Conservation (phyloP, 2,113 vertebrate species). For the Aegotheles bennettii region DNA sequence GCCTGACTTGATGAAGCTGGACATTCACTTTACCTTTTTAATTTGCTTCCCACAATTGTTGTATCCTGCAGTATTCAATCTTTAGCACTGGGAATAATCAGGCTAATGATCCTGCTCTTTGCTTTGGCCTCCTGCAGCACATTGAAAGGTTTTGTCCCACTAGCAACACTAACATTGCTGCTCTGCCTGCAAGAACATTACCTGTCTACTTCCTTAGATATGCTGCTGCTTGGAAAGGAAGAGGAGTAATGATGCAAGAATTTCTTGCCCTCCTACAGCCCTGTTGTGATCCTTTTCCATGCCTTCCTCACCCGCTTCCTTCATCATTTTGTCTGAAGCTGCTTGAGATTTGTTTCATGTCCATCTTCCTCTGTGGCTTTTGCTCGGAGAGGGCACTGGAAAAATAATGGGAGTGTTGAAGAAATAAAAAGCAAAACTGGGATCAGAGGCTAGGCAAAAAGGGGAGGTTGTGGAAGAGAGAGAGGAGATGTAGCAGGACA, state of each 20-base stretch:
- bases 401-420: not conserved
- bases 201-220: not conserved
- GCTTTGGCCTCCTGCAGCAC: not conserved
- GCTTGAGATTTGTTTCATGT: not conserved
- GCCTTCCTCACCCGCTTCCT: not conserved
- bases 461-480: not conserved
- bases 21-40: not conserved
- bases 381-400: not conserved
- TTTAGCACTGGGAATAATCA: not conserved
- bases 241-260: not conserved
- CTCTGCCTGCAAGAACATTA: not conserved
- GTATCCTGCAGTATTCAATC: not conserved
- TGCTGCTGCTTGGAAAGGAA: not conserved
- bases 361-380: not conserved
- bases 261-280: not conserved
- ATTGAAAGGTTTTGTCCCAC: not conserved
- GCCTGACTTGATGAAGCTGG: not conserved
- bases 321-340: not conserved
- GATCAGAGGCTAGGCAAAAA: not conserved
- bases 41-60: not conserved
- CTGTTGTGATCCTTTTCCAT: not conserved
- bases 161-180: not conserved
- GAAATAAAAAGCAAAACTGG: not conserved
- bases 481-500: not conserved
- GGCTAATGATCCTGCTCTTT: not conserved